A percentile compares a stretch with the other conserved stretches of the same genome.
phyloP scores from a whole-genome alignment of 2,888 invertebrate genomes.

The Xestobium rufovillosum region DNA sequence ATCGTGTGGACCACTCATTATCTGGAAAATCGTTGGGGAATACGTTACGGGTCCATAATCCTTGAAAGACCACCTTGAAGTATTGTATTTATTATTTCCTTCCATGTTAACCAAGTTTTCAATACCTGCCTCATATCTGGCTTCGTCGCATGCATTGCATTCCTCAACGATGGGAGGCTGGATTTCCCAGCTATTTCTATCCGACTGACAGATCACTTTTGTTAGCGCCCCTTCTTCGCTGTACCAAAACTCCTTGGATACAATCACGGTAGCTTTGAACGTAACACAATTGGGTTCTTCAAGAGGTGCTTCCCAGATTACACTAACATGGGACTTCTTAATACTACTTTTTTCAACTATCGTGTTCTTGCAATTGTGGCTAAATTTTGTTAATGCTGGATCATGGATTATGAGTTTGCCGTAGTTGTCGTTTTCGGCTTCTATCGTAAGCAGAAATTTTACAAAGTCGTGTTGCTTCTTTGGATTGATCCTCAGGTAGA shows the following conservation, averaged over 20 bases:
- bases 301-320: conserved; percentile 76
- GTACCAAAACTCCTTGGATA: conserved; percentile 66
- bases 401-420: conserved; percentile 62
- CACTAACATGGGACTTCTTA: conserved; percentile 64
- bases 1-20: conserved; percentile 78
- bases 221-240: conserved; percentile 68
- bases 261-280: conserved; percentile 69
- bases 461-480: conserved; percentile 20
- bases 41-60: conserved; percentile 87
- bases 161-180: conserved; percentile 58
- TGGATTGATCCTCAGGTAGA: conserved; percentile 25
- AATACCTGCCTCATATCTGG: conserved; percentile 78
- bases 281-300: conserved; percentile 72
- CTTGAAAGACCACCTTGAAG: conserved; percentile 73
- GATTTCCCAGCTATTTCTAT: conserved; percentile 50
- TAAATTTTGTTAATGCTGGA: conserved; percentile 58
- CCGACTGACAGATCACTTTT: conserved; percentile 62
- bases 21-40: conserved; percentile 92
- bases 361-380: conserved; percentile 69
- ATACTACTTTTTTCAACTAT: conserved; percentile 69
- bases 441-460: conserved; percentile 35
- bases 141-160: conserved; percentile 93
- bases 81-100: too few relatives aligned
- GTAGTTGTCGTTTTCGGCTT: conserved; percentile 48
- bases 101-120: too few relatives aligned